Percentiles rank a stretch among this genome's conserved stretches.
Conservation (phyloP, 2,797 vertebrate genomes). For the Protosalanx chinensis region DNA sequence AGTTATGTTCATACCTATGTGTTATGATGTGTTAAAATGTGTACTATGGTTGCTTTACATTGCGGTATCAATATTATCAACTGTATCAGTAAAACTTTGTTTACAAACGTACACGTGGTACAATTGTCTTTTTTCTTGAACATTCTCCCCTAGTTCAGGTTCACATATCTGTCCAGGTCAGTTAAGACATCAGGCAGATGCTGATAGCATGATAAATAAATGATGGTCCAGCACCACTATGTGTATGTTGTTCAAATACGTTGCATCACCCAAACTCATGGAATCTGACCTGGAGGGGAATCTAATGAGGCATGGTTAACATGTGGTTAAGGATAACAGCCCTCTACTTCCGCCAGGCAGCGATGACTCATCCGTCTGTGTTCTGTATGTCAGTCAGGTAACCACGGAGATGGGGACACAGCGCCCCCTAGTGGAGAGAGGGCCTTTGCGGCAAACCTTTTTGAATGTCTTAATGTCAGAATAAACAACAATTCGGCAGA, state of each 20-base stretch:
- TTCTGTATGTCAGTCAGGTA: neutral
- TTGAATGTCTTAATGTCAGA: too few relatives aligned
- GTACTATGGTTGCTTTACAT: conserved; percentile 94
- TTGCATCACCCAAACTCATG: too few relatives aligned
- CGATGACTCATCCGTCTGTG: conserved; percentile 58
- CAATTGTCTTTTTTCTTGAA: conserved; percentile 24
- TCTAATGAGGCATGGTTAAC: too few relatives aligned
- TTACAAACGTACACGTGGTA: conserved; percentile 79
- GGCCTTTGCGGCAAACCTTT: conserved; percentile 24
- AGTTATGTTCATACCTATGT: conserved; percentile 83
- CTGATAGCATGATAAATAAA: neutral
- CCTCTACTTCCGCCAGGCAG: conserved; percentile 36
- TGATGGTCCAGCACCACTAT: too few relatives aligned
- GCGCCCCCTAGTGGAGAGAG: conserved; percentile 56
- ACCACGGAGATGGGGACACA: neutral
- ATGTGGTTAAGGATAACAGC: conserved; percentile 24
- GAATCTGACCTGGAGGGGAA: too few relatives aligned
- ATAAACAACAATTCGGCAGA: too few relatives aligned
- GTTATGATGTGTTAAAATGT: conserved; percentile 56
- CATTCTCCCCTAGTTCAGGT: neutral
- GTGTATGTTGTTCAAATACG: too few relatives aligned
- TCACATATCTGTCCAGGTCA: neutral
- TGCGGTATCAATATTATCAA: conserved; percentile 93
- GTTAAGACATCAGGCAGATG: neutral
- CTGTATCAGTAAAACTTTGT: conserved; percentile 97